These are phyloP conservation scores for Acrocephalus kingi DNA, from an alignment of 2,113 vertebrate genomes.

Conservation along the genomic window DNA sequence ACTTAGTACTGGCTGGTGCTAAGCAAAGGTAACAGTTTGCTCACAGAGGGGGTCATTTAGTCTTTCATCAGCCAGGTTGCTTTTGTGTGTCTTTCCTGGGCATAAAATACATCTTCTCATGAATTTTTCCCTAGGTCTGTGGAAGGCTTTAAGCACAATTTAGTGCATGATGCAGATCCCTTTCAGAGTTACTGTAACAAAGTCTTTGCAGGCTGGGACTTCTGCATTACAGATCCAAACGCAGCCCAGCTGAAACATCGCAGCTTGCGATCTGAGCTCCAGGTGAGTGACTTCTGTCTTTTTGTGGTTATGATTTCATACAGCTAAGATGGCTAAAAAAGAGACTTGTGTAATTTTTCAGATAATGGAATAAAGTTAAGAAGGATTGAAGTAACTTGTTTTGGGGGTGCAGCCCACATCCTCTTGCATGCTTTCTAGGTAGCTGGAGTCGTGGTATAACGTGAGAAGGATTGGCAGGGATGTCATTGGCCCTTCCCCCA, in stretches of 20 bases:
- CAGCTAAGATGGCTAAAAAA: not conserved
- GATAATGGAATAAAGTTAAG: not conserved
- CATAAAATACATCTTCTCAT: not conserved
- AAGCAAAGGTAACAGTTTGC: not conserved
- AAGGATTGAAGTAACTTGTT: not conserved
- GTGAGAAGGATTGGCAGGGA: not conserved
- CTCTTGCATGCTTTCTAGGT: not conserved
- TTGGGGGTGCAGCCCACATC: not conserved
- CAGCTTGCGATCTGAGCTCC: conserved; percentile 88
- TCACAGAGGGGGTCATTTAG: not conserved
- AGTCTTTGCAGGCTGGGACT: conserved; percentile 96
- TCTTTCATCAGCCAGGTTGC: not conserved
- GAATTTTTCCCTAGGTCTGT: conserved; percentile 77
- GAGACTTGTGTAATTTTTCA: not conserved
- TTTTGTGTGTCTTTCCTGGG: not conserved
- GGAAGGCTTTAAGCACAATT: conserved; percentile 86
- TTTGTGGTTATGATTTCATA: not conserved
- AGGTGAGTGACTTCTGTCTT: conserved; percentile 68
- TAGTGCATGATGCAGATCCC: conserved; percentile 84
- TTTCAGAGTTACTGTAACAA: conserved; percentile 98
- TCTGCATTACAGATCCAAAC: conserved; percentile 87
- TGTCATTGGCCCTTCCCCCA: not conserved
- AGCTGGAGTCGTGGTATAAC: not conserved
- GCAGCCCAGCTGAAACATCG: conserved; percentile 82
- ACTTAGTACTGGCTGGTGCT: not conserved